Evolutionary conservation across 2,113 vertebrate species (phyloP), one percentile per base, ranked within the genome.

Genomic region (Corythaixoides concolor): DNA sequence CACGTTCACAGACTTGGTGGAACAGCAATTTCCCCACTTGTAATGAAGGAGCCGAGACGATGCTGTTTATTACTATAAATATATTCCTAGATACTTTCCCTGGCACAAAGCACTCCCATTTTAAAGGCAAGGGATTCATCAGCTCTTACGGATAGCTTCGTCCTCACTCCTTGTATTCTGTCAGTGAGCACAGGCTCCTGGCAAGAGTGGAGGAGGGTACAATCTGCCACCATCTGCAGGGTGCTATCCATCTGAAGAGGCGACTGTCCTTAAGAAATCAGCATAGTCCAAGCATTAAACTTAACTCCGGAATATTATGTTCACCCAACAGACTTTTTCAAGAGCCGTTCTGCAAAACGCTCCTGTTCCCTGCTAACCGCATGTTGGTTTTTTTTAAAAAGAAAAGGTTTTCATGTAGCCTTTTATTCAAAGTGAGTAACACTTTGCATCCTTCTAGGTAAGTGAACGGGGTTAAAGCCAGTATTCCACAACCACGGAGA

Each of bases 191-290:
- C 90, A 84, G 4, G 13, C 76, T 90, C 47, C 96, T 90, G 90
- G 92, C 88, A 90, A 58, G 89, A 93, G 73, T 39, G 94, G 87
- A 96, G 91, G 91, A 96, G 89, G 77, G 94, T 70, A 80, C 96
- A 97, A 97, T 96, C 96, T 97, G 96, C 95, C 89, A 92, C 96
- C 95, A 95, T 96, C 96, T 93, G 95, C 91, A 68, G 95, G 94
- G 93, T 95, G 95, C 91, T 59, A 84, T 90, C 91, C 91, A 75
- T 96, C 89, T 89, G 87, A 94, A 92, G 84, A 94, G 94, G 94
- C 91, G 95, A 78, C 89, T 79, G 91, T 95, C 95, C 95, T 94
- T 76, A 78, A 95, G 84, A 94, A 92, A 94, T 94, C 37, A 88
- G 41, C 78, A 80, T 5, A 73, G 90, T 82, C 90, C 92, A 83